These are phyloP conservation scores for honey bee (Apis mellifera) DNA, from an alignment of 1,140 invertebrate species.

Conservation along the genomic window DNA sequence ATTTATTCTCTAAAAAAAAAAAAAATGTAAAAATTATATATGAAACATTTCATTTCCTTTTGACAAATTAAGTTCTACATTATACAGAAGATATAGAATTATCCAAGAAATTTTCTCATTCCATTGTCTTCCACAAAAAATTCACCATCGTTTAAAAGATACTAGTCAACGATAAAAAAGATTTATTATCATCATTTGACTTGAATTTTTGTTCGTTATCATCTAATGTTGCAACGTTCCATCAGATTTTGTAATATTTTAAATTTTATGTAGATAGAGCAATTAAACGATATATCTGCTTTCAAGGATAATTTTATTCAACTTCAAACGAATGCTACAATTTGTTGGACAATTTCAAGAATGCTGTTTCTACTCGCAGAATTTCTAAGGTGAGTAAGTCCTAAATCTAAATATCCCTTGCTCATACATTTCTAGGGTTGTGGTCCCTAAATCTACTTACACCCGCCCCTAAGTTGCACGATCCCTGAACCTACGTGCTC, in stretches of 20 bases:
- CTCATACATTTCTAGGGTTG: background rate
- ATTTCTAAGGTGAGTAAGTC: conserved; percentile 6
- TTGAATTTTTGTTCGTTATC: too few species aligned
- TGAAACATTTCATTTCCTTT: background rate
- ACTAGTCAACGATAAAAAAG: background rate
- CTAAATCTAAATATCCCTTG: background rate
- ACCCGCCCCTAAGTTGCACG: conserved; percentile 19
- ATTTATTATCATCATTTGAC: background rate
- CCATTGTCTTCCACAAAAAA: background rate
- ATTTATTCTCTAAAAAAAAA: too few species aligned
- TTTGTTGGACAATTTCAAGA: background rate
- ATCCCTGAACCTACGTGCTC: conserved; percentile 27
- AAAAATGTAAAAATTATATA: too few species aligned
- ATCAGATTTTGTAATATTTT: background rate
- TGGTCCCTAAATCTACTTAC: conserved; percentile 23
- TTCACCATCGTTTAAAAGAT: conserved; percentile 5
- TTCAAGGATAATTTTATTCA: background rate
- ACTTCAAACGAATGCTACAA: background rate
- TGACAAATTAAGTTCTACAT: background rate
- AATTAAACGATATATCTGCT: background rate
- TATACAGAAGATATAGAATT: background rate
- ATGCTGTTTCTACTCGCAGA: background rate
- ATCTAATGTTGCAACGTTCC: background rate
- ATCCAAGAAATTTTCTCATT: background rate
- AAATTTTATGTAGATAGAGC: background rate